Percentiles rank a stretch among this genome's conserved stretches.
Conservation (phyloP, 1,140 invertebrate genomes). For the Oncopeltus fasciatus region DNA sequence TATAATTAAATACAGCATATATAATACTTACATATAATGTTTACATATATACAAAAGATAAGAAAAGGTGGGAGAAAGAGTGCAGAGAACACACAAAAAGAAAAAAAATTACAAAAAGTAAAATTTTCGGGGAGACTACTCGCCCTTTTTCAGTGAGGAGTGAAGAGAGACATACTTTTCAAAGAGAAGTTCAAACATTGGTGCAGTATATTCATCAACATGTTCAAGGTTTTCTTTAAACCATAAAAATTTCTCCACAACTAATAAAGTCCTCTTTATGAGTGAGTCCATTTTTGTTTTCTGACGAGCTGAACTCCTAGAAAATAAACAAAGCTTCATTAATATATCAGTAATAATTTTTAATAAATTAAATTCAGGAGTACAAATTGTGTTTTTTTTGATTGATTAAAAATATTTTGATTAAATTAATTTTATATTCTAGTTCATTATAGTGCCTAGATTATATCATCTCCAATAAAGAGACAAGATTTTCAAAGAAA, state of each 20-base stretch:
- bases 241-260: conserved; percentile 26
- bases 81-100: no score
- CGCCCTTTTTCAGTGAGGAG: no score
- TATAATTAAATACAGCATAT: no score
- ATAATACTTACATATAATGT: no score
- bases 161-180: conserved; percentile 21
- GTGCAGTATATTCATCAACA: conserved; percentile 9
- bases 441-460: no score
- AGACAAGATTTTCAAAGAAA: no score
- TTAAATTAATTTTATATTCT: neutral
- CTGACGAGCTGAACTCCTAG: conserved; percentile 16
- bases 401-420: neutral
- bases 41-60: no score
- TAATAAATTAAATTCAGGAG: neutral
- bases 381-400: neutral
- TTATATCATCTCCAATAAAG: no score
- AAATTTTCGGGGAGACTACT: no score
- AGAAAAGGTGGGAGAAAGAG: no score
- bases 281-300: conserved; percentile 21
- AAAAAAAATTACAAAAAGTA: no score
- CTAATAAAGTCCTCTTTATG: conserved; percentile 20
- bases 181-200: conserved; percentile 17
- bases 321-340: neutral
- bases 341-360: neutral
- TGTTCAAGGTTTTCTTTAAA: conserved; percentile 23